Percentiles rank a stretch among this genome's conserved stretches.
These are phyloP conservation scores for Tetheella fluctuosa DNA, from an alignment of 2,888 invertebrate genomes.

Conservation along the genomic window DNA sequence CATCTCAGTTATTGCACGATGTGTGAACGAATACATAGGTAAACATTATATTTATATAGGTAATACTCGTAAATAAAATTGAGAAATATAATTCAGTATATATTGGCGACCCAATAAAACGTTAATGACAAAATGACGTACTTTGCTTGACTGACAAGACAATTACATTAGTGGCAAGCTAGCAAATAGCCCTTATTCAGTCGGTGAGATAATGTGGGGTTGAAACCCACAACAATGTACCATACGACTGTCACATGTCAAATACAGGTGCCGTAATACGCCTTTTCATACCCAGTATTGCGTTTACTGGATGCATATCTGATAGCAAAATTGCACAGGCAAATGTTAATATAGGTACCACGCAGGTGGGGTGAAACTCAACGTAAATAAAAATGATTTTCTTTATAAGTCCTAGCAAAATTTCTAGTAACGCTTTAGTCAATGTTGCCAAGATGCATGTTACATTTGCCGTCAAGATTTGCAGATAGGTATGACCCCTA, in stretches of 20 bases:
- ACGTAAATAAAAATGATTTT: neutral
- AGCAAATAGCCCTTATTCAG: constrained; percentile 36
- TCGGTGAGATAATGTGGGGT: constrained; percentile 35
- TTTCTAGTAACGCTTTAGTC: neutral
- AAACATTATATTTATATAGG: no score
- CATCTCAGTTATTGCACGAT: no score
- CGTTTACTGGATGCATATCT: neutral
- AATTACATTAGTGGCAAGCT: constrained; percentile 46
- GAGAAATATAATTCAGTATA: no score
- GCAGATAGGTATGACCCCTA: neutral
- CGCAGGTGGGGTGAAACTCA: neutral
- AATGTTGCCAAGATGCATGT: neutral
- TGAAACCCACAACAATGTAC: constrained; percentile 6
- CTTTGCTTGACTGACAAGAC: constrained; percentile 43
- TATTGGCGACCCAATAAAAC: neutral
- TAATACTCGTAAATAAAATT: no score
- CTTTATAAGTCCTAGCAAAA: neutral
- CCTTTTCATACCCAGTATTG: neutral
- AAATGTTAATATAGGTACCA: neutral
- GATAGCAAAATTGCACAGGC: neutral
- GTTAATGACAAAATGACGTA: neutral
- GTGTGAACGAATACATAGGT: no score
- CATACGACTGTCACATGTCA: constrained; percentile 26
- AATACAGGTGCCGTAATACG: constrained; percentile 17
- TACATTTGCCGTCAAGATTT: neutral